phyloP scores from a whole-genome alignment of 2,888 invertebrate species.

The Caenorhabditis wallacei region DNA sequence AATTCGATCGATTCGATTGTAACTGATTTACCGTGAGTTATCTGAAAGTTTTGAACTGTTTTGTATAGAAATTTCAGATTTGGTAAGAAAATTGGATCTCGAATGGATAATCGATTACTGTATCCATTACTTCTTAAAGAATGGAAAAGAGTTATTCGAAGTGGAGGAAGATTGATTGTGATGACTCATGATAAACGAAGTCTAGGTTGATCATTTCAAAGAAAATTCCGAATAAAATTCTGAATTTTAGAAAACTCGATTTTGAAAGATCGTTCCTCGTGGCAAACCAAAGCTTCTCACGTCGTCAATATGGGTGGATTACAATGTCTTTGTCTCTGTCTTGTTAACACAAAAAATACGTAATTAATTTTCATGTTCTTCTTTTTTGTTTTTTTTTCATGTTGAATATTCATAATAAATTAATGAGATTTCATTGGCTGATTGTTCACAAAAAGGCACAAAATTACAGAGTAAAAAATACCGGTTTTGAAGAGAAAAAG shows the following conservation, averaged over 20 bases:
- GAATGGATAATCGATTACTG: constrained; percentile 85
- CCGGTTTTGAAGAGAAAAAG: constrained; percentile 19
- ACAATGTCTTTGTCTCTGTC: constrained; percentile 46
- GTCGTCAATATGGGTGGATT: constrained; percentile 60
- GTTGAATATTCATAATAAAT: not conserved
- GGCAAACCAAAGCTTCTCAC: constrained; percentile 34
- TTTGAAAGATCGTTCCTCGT: constrained; percentile 35
- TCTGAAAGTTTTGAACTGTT: not conserved
- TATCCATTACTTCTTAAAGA: constrained; percentile 85
- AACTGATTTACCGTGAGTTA: constrained; percentile 85
- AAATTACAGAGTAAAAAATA: constrained; percentile 21
- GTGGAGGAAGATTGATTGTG: constrained; percentile 62
- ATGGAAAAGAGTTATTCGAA: constrained; percentile 64
- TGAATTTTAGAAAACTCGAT: constrained; percentile 40
- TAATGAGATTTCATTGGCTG: constrained; percentile 18
- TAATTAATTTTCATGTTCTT: not conserved
- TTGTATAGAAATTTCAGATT: constrained; percentile 63
- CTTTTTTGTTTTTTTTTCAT: not conserved
- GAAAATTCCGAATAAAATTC: not conserved
- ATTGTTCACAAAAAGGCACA: constrained; percentile 50
- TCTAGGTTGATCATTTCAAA: constrained; percentile 40
- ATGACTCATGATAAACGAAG: constrained; percentile 69
- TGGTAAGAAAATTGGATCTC: constrained; percentile 84
- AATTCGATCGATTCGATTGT: constrained; percentile 86
- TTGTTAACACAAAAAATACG: constrained; percentile 27